Percentiles rank a stretch among this genome's conserved stretches.
Evolutionary conservation across 2,113 vertebrate genomes (phyloP).

Genomic region (Cheirogaleus medius): DNA sequence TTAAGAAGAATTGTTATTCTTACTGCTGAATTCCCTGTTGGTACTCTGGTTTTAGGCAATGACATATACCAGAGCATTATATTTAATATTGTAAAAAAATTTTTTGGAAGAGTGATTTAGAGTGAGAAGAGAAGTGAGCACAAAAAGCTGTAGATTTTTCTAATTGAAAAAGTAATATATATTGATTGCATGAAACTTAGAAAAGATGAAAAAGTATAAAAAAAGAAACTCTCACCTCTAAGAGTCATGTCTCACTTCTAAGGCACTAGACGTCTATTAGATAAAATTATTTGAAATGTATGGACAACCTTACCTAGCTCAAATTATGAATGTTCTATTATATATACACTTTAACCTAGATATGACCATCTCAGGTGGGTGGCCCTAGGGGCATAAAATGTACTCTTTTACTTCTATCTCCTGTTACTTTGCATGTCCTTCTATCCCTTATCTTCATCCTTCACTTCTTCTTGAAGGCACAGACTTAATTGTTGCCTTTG

Average conservation of each 20-base stretch:
- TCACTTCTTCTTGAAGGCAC: neutral
- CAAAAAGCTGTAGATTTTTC: neutral
- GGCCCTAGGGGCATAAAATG: neutral
- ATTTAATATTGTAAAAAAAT: neutral
- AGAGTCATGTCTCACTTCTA: neutral
- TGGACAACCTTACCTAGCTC: neutral
- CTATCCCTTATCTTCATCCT: neutral
- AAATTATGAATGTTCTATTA: neutral
- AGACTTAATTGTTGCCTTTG: neutral
- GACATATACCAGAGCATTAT: neutral
- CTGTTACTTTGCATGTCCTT: neutral
- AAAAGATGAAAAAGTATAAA: neutral
- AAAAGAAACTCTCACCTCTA: neutral
- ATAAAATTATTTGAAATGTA: slow-evolving; percentile 27
- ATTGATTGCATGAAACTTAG: neutral
- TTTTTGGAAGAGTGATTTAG: neutral
- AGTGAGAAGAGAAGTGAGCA: neutral
- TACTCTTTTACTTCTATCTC: neutral
- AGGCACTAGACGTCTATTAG: neutral
- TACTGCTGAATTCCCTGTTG: neutral
- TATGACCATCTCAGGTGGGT: neutral
- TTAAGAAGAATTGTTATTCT: slow-evolving; percentile 1
- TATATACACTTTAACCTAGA: neutral
- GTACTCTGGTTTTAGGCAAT: neutral
- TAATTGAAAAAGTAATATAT: neutral